These are phyloP conservation scores for Megaceryle torquata DNA, from an alignment of 2,113 vertebrate species.

Conservation along the genomic window DNA sequence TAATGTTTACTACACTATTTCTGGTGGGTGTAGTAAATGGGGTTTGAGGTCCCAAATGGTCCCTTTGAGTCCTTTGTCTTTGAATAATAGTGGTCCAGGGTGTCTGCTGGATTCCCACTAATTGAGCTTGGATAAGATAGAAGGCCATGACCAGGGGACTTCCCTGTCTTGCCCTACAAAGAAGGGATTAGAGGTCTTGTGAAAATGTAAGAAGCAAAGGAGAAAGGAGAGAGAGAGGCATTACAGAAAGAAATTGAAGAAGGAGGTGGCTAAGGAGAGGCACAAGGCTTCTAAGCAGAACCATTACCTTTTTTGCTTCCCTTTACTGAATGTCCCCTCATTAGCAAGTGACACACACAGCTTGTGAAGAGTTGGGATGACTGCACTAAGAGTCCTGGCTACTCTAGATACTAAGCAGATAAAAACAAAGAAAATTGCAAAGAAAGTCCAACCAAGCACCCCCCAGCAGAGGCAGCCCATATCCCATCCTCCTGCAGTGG, in stretches of 20 bases:
- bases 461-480: neutral
- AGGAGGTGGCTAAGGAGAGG: neutral
- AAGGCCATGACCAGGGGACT: accelerated
- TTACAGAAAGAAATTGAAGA: neutral
- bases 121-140: neutral
- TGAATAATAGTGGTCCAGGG: accelerated
- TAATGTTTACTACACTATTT: neutral
- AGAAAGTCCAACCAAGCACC: neutral
- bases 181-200: neutral
- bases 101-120: neutral
- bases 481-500: neutral
- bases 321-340: neutral
- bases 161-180: neutral
- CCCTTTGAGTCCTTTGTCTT: neutral
- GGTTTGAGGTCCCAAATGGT: neutral
- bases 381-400: neutral
- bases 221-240: neutral
- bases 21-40: neutral
- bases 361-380: neutral
- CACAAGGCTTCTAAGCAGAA: neutral
- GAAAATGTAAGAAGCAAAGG: neutral
- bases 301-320: neutral
- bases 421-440: neutral
- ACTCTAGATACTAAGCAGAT: neutral
- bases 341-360: neutral